These are phyloP conservation scores for Mythimna loreyi DNA, from an alignment of 2,888 invertebrate genomes.

Conservation along the genomic window DNA sequence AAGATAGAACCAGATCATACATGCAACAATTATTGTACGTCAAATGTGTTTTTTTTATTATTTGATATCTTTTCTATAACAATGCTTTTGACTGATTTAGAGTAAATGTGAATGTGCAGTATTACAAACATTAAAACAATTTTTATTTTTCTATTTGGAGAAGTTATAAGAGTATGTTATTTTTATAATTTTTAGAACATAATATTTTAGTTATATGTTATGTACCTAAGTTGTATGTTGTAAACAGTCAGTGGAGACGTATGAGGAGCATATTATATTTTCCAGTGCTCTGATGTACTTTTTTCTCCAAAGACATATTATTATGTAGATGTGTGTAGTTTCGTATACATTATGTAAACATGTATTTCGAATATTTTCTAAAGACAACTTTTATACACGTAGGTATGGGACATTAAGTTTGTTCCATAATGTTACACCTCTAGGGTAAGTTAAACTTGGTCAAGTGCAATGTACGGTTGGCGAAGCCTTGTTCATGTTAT, in stretches of 20 bases:
- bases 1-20: conserved; percentile 73
- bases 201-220: conserved; percentile 75
- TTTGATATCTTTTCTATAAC: conserved; percentile 78
- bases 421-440: conserved; percentile 73
- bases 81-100: conserved; percentile 89
- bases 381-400: conserved; percentile 71
- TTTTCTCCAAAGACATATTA: conserved; percentile 79
- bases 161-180: conserved; percentile 85
- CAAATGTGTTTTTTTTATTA: conserved; percentile 70
- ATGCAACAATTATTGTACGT: conserved; percentile 70
- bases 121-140: conserved; percentile 84
- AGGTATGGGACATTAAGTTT: conserved; percentile 64
- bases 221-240: conserved; percentile 70
- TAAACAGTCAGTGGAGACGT: conserved; percentile 75
- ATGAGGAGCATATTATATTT: conserved; percentile 71
- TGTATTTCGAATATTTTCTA: conserved; percentile 75
- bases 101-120: conserved; percentile 87
- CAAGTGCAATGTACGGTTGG: conserved; percentile 88
- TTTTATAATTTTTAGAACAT: conserved; percentile 84
- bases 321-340: conserved; percentile 67
- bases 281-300: conserved; percentile 77
- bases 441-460: conserved; percentile 76
- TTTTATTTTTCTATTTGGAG: conserved; percentile 87
- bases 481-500: conserved; percentile 85
- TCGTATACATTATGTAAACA: conserved; percentile 53